Conservation (phyloP, 2,888 invertebrate genomes). For the Drosophila longiperda region DNA sequence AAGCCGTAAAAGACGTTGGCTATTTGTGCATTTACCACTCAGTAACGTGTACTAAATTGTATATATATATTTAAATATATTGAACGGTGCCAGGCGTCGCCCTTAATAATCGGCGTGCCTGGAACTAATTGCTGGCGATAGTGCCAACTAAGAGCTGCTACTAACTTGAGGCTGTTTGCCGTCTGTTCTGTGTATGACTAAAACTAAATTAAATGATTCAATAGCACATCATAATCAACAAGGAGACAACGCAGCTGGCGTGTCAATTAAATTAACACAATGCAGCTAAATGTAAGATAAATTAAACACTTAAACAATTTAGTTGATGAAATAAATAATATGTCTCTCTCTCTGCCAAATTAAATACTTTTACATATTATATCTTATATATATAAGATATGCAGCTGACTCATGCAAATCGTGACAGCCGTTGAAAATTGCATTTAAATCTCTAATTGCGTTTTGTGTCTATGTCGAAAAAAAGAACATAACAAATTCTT, state of each 20-base stretch:
- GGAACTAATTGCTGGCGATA: conserved; percentile 39
- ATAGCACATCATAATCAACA: conserved; percentile 54
- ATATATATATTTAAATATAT: background rate
- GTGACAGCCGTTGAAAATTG: conserved; percentile 65
- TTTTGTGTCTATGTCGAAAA: conserved; percentile 24
- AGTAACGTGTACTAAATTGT: conserved; percentile 29
- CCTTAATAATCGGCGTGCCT: conserved; percentile 42
- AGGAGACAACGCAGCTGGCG: conserved; percentile 58
- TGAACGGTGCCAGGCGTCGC: conserved; percentile 52
- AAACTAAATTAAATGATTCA: conserved; percentile 40
- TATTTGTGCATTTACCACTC: conserved; percentile 36
- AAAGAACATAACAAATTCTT: background rate
- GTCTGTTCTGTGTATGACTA: conserved; percentile 29
- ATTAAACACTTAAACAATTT: conserved; percentile 57
- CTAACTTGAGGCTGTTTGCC: conserved; percentile 28
- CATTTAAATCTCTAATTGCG: conserved; percentile 48
- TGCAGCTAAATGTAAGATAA: conserved; percentile 48
- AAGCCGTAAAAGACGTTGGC: conserved; percentile 13
- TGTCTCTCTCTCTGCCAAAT: conserved; percentile 29
- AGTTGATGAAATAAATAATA: conserved; percentile 45
- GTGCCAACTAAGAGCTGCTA: conserved; percentile 10
- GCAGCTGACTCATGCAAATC: conserved; percentile 55
- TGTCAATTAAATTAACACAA: conserved; percentile 66
- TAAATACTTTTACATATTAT: conserved; percentile 33
- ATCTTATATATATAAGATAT: conserved; percentile 7